Evolutionary conservation across 2,888 invertebrate species (phyloP).

Genomic region (Drosophila siamana): DNA sequence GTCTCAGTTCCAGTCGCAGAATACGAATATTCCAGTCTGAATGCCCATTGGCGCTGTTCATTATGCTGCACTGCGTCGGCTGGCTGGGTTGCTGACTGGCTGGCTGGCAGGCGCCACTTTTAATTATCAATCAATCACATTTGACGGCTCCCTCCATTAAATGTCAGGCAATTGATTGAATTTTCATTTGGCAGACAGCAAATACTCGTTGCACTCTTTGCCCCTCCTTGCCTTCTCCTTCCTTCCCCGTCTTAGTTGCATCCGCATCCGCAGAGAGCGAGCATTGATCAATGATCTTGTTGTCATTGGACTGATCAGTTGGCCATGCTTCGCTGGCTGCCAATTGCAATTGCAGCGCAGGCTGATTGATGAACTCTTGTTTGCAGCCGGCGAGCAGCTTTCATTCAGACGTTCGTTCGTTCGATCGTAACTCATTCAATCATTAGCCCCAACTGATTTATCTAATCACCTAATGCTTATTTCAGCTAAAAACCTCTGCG

Average conservation of each 20-base stretch:
- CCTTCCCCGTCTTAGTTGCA: neutral
- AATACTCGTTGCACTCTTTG: constrained; percentile 1
- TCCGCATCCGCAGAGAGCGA: constrained; percentile 38
- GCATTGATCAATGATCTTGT: constrained; percentile 52
- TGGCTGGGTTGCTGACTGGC: too few relatives aligned
- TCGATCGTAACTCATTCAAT: constrained; percentile 15
- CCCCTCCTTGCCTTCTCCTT: neutral
- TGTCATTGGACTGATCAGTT: constrained; percentile 21
- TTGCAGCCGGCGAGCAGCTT: neutral
- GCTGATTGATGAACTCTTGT: constrained; percentile 55
- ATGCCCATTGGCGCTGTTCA: constrained; percentile 28
- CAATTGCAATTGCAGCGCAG: constrained; percentile 16
- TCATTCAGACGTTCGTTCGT: neutral
- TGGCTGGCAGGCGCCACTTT: constrained; percentile 72
- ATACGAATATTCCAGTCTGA: neutral
- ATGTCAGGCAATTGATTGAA: constrained; percentile 77
- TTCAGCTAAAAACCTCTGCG: neutral
- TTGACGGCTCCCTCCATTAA: constrained; percentile 78
- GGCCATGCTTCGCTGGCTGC: constrained; percentile 24
- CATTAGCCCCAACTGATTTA: constrained; percentile 7
- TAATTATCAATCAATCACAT: constrained; percentile 81
- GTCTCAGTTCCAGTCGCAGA: neutral
- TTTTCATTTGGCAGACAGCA: constrained; percentile 50
- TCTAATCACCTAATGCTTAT: constrained; percentile 1
- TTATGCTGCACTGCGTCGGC: constrained; percentile 69